These are phyloP conservation scores for Oryzias melastigma DNA, from an alignment of 2,113 vertebrate species.

Conservation along the genomic window DNA sequence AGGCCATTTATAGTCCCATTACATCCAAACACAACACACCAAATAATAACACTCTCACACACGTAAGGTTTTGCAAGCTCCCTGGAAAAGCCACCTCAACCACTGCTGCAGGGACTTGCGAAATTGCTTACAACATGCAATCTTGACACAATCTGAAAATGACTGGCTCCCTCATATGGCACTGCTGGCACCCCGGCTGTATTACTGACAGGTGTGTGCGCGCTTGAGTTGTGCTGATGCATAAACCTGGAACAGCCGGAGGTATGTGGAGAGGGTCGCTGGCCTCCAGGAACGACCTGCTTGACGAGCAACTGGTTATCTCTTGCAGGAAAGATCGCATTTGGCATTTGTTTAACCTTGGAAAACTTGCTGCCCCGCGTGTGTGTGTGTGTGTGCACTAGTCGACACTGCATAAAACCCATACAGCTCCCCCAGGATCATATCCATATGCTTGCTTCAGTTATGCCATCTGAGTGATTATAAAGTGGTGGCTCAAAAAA, in stretches of 20 bases:
- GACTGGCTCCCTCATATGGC: slow-evolving; percentile 38
- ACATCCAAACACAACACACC: slow-evolving; percentile 17
- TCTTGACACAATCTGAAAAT: slow-evolving; percentile 47
- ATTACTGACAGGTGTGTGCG: slow-evolving; percentile 51
- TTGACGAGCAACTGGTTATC: slow-evolving; percentile 62
- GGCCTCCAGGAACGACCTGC: slow-evolving; percentile 51
- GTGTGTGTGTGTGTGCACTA: slow-evolving; percentile 2
- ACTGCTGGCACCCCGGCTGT: slow-evolving; percentile 39
- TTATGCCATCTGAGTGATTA: slow-evolving; percentile 63
- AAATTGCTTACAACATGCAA: slow-evolving; percentile 45
- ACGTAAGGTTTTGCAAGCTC: slow-evolving; percentile 37
- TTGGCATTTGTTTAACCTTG: slow-evolving; percentile 75
- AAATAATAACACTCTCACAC: slow-evolving; percentile 34
- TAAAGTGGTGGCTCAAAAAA: slow-evolving; percentile 43
- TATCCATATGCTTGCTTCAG: slow-evolving; percentile 67
- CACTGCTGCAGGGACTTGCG: slow-evolving; percentile 16
- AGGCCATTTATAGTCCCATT: slow-evolving; percentile 32
- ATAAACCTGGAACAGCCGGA: slow-evolving; percentile 44
- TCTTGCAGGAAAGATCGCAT: slow-evolving; percentile 52
- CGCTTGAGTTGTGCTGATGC: slow-evolving; percentile 34
- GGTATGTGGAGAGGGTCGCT: slow-evolving; percentile 40
- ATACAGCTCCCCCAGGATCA: slow-evolving; percentile 59
- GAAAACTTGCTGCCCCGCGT: slow-evolving; percentile 34
- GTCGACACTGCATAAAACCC: slow-evolving; percentile 47
- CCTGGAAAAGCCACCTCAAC: slow-evolving; percentile 25